Evolutionary conservation across 2,797 vertebrate genomes (phyloP), one percentile per base, ranked within the genome.

Genomic region (Gymnopithys bicolor): DNA sequence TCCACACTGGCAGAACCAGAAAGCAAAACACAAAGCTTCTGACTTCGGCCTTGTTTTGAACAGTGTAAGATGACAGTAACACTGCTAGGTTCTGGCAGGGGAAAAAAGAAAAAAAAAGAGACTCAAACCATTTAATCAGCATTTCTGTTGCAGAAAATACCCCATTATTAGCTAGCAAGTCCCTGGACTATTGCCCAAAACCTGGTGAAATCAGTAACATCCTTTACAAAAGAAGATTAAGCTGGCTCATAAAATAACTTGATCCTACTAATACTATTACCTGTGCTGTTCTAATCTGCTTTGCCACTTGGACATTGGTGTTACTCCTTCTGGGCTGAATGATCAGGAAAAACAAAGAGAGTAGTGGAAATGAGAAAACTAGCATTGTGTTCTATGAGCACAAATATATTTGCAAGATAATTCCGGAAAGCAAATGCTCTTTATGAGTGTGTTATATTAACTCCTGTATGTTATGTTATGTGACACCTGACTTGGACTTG

Each of bases 271-370:
- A 45, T 78, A 66, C 13, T 39, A 52, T 97, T 98, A 99, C 99
- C 99, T 99, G 97, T 97, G 93, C 52, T 98, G 92, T 9, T 96
- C 87, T 46, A 98, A 92, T 94, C 96, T 98, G 73, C 87, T 96
- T 39, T 92, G 85, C 99, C 99, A 99, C 46, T n/a, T 95, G 41
- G 97, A 98, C 13, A 82, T 62, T 58, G 48, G 19, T 39, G 41
- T 23, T 68, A 18, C 23, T 83, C 33, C 81, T 60, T 74, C 64
- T 10, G 48, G 10, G 67, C 98, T 94, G 32, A 67, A 68, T 53
- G 60, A 74, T 46, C 43, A 80, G 15, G 53, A 46, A 76, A 63
- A 51, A 69, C 41, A 25, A 92, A 84, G 14, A 48, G 52, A 62
- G 48, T 11, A 30, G 13, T 53, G 23, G 64, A 64, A 96, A 92